These are phyloP conservation scores for Psylliodes chrysocephalus DNA, from an alignment of 2,888 invertebrate species.

Conservation along the genomic window DNA sequence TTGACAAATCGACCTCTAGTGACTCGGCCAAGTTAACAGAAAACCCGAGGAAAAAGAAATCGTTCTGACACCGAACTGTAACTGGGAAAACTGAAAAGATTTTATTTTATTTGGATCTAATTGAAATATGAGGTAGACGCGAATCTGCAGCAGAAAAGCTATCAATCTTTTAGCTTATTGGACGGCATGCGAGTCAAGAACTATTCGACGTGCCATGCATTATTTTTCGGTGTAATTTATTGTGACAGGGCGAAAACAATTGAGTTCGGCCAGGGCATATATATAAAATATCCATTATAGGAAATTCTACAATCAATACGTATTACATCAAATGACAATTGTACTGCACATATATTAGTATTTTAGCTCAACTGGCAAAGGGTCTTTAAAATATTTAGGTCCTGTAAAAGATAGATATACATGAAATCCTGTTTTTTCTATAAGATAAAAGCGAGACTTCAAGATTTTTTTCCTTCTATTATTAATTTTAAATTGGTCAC, in stretches of 20 bases:
- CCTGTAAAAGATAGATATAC: too few relatives aligned
- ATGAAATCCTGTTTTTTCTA: too few relatives aligned
- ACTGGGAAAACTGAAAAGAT: slow-evolving; percentile 24
- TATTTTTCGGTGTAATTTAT: neutral
- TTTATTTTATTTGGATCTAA: slow-evolving; percentile 26
- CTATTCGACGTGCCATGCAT: slow-evolving; percentile 4
- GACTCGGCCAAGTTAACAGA: slow-evolving; percentile 38
- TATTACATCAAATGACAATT: too few relatives aligned
- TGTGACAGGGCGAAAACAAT: neutral
- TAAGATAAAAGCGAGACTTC: too few relatives aligned
- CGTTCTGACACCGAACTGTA: slow-evolving; percentile 13
- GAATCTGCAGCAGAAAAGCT: neutral
- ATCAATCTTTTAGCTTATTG: slow-evolving; percentile 10
- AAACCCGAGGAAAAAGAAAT: slow-evolving; percentile 28
- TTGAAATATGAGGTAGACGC: slow-evolving; percentile 20
- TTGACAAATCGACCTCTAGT: slow-evolving; percentile 56
- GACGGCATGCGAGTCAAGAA: slow-evolving; percentile 4
- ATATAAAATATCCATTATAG: too few relatives aligned
- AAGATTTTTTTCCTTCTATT: too few relatives aligned
- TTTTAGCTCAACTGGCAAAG: too few relatives aligned
- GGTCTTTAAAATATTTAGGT: too few relatives aligned
- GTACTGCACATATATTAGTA: too few relatives aligned
- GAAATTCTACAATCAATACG: too few relatives aligned
- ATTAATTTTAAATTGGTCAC: too few relatives aligned
- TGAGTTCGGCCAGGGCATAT: neutral